Conservation (phyloP, 1,140 invertebrate genomes). For the Drosophila kikkawai region DNA sequence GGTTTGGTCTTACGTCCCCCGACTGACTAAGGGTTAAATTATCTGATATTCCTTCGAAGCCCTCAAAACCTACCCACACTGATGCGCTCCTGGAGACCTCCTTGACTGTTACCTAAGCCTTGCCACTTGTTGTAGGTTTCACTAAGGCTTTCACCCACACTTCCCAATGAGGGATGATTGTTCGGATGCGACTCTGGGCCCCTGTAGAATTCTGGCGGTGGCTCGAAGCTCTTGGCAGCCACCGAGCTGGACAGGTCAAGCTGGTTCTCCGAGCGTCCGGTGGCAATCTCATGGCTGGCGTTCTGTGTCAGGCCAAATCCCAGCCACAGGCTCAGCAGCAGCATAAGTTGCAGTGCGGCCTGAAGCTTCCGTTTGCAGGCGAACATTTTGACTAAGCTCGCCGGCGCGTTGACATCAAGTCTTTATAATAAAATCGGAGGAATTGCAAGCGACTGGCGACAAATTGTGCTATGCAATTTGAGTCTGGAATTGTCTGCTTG, state of each 20-base stretch:
- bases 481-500: constrained; percentile 72
- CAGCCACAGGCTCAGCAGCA: constrained; percentile 27
- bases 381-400: constrained; percentile 68
- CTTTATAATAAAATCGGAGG: constrained; percentile 62
- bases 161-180: constrained; percentile 44
- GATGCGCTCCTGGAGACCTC: constrained; percentile 57
- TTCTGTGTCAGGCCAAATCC: constrained; percentile 27
- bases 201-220: constrained; percentile 71
- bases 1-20: neutral
- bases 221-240: constrained; percentile 69
- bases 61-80: constrained; percentile 68
- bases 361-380: constrained; percentile 53
- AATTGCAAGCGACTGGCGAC: constrained; percentile 56
- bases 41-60: too few relatives aligned
- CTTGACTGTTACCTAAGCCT: constrained; percentile 1
- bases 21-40: neutral
- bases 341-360: neutral
- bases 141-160: constrained; percentile 58
- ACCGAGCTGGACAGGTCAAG: constrained; percentile 49
- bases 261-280: constrained; percentile 15
- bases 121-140: constrained; percentile 73
- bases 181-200: constrained; percentile 50
- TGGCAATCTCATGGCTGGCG: constrained; percentile 18
- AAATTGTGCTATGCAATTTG: constrained; percentile 79
- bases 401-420: constrained; percentile 44